Conservation (phyloP, 2,888 invertebrate genomes). For the Xestobium rufovillosum region DNA sequence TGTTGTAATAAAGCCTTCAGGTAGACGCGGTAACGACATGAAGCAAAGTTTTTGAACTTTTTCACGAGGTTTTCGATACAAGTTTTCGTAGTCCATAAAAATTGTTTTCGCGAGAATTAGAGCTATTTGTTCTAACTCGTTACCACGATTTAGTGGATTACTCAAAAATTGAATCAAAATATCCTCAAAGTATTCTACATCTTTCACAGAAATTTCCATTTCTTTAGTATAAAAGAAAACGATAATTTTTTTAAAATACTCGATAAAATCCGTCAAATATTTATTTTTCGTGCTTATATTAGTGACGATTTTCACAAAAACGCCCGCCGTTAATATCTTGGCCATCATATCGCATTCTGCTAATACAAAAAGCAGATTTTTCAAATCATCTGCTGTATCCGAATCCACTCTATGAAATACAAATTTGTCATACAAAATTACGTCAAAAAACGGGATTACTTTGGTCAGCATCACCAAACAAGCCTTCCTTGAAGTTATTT, state of each 20-base stretch:
- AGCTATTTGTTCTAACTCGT: too few relatives aligned
- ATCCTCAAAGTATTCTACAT: conserved; percentile 12
- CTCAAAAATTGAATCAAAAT: conserved; percentile 5
- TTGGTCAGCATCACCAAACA: conserved; percentile 30
- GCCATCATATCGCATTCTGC: conserved; percentile 21
- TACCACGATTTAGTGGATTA: background rate
- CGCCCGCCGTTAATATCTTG: conserved; percentile 27
- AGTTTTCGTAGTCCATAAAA: background rate
- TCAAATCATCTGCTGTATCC: conserved; percentile 22
- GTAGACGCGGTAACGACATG: background rate
- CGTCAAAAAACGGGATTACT: conserved; percentile 30
- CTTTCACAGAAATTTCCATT: conserved; percentile 16
- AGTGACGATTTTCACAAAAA: too few relatives aligned
- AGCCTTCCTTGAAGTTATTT: conserved; percentile 25
- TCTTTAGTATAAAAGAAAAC: conserved; percentile 29
- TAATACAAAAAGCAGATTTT: conserved; percentile 29
- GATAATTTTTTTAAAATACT: conserved; percentile 30
- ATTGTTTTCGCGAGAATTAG: too few relatives aligned
- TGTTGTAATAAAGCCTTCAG: conserved; percentile 1
- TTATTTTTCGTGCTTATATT: too few relatives aligned
- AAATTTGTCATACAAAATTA: conserved; percentile 28
- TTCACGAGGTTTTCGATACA: background rate
- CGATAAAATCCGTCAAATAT: conserved; percentile 22
- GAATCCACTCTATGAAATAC: conserved; percentile 27
- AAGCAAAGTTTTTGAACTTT: background rate